Conservation (phyloP, 2,888 invertebrate species). For the Cerastis leucographa region DNA sequence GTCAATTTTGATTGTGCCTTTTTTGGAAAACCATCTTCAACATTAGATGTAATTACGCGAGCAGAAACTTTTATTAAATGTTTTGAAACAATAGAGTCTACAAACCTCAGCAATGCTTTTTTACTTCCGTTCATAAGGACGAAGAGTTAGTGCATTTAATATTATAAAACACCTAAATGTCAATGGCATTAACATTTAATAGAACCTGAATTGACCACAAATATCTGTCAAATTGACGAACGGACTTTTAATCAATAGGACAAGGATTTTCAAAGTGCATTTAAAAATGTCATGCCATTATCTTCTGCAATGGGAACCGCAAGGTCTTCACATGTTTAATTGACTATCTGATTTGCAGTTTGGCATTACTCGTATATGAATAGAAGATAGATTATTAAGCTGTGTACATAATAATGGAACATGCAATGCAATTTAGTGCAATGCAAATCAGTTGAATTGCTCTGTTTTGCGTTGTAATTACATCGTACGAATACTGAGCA, state of each 20-base stretch:
- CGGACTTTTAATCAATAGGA: neutral
- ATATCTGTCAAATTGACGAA: neutral
- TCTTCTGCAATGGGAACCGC: neutral
- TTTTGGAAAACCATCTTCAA: neutral
- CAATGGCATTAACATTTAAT: conserved; percentile 17
- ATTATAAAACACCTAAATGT: conserved; percentile 1
- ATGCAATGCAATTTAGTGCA: conserved; percentile 17
- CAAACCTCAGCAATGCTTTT: neutral
- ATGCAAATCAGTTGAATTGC: conserved; percentile 12
- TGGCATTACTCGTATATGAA: conserved; percentile 12
- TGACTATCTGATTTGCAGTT: conserved; percentile 18
- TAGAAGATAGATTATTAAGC: neutral
- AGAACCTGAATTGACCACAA: neutral
- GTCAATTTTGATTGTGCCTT: neutral
- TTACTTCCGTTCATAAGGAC: neutral
- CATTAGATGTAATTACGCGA: neutral
- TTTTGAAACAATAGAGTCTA: neutral
- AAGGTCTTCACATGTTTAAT: neutral
- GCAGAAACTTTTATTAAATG: neutral
- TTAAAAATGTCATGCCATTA: conserved; percentile 34
- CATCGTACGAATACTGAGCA: neutral
- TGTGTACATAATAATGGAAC: conserved; percentile 1
- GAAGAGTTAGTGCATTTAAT: neutral
- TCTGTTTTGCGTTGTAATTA: conserved; percentile 16
- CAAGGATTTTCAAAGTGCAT: conserved; percentile 38